Evolutionary conservation across 1,140 invertebrate species (phyloP).

Genomic region (Cotesia vestalis): DNA sequence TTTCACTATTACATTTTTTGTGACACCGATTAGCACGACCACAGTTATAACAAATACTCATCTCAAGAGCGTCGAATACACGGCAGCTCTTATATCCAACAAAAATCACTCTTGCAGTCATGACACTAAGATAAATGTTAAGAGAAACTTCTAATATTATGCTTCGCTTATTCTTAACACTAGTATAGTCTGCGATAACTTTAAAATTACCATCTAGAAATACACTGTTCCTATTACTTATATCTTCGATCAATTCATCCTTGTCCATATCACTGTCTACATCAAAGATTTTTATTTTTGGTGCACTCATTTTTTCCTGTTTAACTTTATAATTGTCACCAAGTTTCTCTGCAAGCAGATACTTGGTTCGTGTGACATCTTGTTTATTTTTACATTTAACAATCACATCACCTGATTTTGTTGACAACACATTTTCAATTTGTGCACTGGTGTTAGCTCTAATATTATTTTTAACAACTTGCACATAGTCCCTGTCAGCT

Average conservation of each 20-base stretch:
- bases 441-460: neutral
- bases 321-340: neutral
- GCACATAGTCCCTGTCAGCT: neutral
- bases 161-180: neutral
- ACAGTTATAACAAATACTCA: neutral
- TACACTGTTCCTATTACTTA: neutral
- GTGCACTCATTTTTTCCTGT: neutral
- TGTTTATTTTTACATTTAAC: conserved; percentile 2
- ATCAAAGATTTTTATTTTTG: conserved; percentile 1
- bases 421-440: neutral
- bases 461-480: neutral
- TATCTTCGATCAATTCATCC: neutral
- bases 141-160: neutral
- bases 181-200: neutral
- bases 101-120: neutral
- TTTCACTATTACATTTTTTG: neutral
- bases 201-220: neutral
- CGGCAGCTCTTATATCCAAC: neutral
- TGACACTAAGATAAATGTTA: neutral
- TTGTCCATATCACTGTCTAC: neutral
- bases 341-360: neutral
- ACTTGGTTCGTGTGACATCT: neutral
- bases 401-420: neutral
- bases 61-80: neutral
- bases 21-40: neutral